A percentile compares a stretch with the other conserved stretches of the same genome.
Conservation (phyloP, 2,888 invertebrate genomes). For the Acanthopleura granulata region DNA sequence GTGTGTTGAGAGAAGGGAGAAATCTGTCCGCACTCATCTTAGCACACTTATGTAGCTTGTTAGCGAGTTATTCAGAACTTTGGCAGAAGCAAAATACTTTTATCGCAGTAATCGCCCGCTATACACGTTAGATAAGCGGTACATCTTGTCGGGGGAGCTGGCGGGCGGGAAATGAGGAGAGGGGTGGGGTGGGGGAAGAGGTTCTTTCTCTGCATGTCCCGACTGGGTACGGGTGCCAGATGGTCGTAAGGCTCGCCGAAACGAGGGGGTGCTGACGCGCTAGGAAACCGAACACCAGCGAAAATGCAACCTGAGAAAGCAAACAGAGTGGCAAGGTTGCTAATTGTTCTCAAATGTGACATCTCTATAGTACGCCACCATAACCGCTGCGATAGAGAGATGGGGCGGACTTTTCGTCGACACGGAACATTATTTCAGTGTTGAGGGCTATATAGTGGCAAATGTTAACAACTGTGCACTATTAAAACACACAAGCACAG, state of each 20-base stretch:
- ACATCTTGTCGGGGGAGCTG: too few species aligned
- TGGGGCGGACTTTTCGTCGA: background rate
- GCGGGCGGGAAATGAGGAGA: too few species aligned
- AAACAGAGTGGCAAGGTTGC: background rate
- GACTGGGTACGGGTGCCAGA: background rate
- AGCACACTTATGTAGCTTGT: background rate
- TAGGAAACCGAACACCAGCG: background rate
- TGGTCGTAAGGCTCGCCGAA: background rate
- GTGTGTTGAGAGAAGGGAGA: too few species aligned
- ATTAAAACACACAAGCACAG: background rate
- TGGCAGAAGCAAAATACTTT: background rate
- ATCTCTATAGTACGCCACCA: background rate
- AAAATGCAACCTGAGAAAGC: constrained; percentile 9
- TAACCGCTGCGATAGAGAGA: background rate
- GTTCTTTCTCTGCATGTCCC: background rate
- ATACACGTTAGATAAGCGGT: constrained; percentile 16
- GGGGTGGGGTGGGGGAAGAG: background rate
- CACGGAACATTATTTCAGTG: background rate
- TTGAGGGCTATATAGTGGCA: too few species aligned
- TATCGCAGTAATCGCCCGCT: background rate
- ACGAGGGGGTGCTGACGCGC: constrained; percentile 12
- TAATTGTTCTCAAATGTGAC: constrained; percentile 12
- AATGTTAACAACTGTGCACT: too few species aligned
- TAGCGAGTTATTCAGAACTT: constrained; percentile 1
- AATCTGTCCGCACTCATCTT: background rate